Conservation (phyloP, 2,797 vertebrate species). For the Crypturellus tataupa region DNA sequence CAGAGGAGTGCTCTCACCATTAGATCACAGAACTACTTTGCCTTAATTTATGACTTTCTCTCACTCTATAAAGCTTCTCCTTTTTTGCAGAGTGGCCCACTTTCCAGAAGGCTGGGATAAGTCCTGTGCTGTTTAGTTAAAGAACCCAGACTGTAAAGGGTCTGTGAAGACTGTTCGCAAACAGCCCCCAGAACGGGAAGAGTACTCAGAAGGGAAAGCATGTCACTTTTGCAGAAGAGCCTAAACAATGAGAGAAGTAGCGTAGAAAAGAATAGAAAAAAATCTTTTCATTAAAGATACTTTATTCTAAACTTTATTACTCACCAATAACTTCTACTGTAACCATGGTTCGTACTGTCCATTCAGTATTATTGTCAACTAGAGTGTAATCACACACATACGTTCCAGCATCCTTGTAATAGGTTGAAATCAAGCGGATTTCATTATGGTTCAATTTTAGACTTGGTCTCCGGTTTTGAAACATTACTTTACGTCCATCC, state of each 20-base stretch:
- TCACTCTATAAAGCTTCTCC: neutral
- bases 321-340: conserved; percentile 75
- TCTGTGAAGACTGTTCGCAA: neutral
- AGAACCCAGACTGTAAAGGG: neutral
- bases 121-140: neutral
- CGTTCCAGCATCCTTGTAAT: conserved; percentile 62
- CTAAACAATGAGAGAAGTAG: neutral
- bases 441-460: conserved; percentile 45
- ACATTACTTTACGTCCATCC: conserved; percentile 66
- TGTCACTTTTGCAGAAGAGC: neutral
- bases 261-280: neutral
- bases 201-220: neutral
- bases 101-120: neutral
- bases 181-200: neutral
- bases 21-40: neutral
- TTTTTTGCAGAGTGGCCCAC: neutral
- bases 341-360: conserved; percentile 77
- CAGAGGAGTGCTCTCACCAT: neutral
- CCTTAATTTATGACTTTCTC: neutral
- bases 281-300: neutral
- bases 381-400: conserved; percentile 81
- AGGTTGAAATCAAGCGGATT: conserved; percentile 62
- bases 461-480: neutral
- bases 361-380: conserved; percentile 38
- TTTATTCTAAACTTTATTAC: conserved; percentile 27